Evolutionary conservation across 2,113 vertebrate genomes (phyloP).

Genomic region (Mungos mungo): DNA sequence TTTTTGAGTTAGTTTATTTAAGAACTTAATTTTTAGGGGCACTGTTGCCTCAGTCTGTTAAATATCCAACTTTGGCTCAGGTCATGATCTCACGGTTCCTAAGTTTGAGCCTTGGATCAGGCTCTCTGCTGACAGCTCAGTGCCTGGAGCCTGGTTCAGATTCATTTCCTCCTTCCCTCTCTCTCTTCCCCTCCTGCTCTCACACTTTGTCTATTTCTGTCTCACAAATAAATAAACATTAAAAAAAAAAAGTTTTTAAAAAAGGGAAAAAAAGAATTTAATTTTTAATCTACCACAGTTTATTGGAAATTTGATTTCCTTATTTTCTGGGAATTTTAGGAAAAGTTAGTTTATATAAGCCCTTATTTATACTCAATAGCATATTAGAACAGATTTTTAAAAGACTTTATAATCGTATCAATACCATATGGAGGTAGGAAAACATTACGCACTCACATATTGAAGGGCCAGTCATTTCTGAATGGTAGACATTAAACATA

Average conservation of each 20-base stretch:
- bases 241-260: no score
- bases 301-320: neutral
- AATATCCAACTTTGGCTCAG: no score
- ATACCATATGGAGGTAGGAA: neutral
- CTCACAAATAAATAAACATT: no score
- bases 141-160: no score
- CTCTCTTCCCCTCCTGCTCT: no score
- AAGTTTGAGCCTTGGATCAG: no score
- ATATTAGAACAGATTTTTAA: neutral
- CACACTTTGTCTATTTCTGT: no score
- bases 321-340: conserved; percentile 2
- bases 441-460: neutral
- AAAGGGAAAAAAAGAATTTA: neutral
- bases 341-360: neutral
- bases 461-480: neutral
- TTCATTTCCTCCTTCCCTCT: no score
- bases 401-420: neutral
- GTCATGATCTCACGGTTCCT: no score
- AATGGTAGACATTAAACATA: neutral
- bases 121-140: no score
- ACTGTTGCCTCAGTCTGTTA: no score
- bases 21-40: neutral
- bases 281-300: conserved; percentile 7
- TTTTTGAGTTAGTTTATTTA: conserved; percentile 22
- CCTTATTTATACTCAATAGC: neutral